These are phyloP conservation scores for Chloromyia formosa DNA, from an alignment of 2,888 invertebrate species.

Conservation along the genomic window DNA sequence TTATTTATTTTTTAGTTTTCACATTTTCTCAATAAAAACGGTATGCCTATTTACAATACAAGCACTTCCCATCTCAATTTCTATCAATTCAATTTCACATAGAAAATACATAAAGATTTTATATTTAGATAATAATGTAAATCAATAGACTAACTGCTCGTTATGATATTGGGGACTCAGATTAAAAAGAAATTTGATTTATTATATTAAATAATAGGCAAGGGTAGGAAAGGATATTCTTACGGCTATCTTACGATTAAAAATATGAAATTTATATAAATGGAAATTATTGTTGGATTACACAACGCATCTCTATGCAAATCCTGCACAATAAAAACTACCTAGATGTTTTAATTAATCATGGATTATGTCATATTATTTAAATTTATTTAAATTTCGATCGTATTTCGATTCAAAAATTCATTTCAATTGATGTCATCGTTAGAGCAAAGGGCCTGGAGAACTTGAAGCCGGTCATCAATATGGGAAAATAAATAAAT, in stretches of 20 bases:
- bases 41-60: constrained; percentile 42
- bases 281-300: neutral
- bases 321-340: neutral
- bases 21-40: constrained; percentile 35
- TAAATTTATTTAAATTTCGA: neutral
- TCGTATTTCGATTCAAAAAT: neutral
- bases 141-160: neutral
- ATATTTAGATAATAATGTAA: too few species aligned
- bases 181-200: neutral
- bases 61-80: constrained; percentile 3
- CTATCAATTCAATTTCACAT: constrained; percentile 19
- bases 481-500: constrained; percentile 26
- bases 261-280: neutral
- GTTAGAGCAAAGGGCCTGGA: constrained; percentile 59
- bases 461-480: constrained; percentile 4
- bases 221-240: neutral
- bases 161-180: neutral
- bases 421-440: constrained; percentile 61
- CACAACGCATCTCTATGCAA: neutral
- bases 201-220: constrained; percentile 2
- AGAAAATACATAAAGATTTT: constrained; percentile 6
- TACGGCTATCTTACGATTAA: neutral
- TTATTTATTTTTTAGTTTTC: constrained; percentile 37
- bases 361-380: neutral
- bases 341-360: neutral